phyloP scores from a whole-genome alignment of 1,140 invertebrate genomes.

The Acromyrmex heyeri region DNA sequence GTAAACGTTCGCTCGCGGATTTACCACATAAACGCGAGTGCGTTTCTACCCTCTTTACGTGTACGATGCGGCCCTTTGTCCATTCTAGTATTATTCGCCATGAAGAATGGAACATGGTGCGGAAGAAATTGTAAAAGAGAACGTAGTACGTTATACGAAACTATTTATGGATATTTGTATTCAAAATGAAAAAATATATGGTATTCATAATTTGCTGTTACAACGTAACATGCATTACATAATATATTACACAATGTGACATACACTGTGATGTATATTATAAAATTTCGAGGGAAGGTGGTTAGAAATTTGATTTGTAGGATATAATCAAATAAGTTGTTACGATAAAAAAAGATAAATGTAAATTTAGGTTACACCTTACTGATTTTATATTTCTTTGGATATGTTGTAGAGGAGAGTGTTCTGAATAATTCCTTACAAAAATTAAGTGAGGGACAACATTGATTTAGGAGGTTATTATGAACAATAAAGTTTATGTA shows the following conservation, averaged over 20 bases:
- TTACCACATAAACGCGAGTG: conserved; percentile 41
- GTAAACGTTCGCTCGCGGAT: conserved; percentile 25
- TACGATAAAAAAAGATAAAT: neutral
- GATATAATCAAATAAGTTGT: neutral
- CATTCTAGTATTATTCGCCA: conserved; percentile 27
- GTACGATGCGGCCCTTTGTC: neutral
- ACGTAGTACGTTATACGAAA: neutral
- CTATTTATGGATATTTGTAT: neutral
- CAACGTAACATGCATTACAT: neutral
- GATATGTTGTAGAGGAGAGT: no score
- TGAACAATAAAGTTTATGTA: no score
- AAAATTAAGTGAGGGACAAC: no score
- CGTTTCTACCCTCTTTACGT: neutral
- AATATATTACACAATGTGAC: no score
- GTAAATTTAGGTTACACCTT: neutral
- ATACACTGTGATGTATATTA: neutral
- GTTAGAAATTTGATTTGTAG: neutral
- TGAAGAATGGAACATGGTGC: conserved; percentile 15
- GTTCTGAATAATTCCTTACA: no score
- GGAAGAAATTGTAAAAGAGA: neutral
- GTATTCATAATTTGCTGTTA: neutral
- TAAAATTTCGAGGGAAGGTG: neutral
- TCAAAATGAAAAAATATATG: conserved; percentile 11
- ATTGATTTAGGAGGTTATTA: no score
- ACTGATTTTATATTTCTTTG: no score